Base-by-base conservation (phyloP, 2,113 vertebrate genomes). In the Rhynchomys soricoides region DNA sequence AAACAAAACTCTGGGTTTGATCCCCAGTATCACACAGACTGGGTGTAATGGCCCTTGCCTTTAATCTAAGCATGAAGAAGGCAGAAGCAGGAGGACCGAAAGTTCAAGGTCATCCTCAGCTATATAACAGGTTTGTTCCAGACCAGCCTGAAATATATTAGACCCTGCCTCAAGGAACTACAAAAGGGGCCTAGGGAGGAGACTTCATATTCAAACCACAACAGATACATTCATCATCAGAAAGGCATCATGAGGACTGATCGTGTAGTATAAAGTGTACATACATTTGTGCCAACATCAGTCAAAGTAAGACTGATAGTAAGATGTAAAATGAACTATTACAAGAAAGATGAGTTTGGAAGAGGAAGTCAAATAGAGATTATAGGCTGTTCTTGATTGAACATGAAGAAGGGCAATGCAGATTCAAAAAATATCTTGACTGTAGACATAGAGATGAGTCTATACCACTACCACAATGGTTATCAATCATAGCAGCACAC, bases 361-460 rank as follows among this genome's bases (percentile, higher is more conserved):
- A 94, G 90, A 94, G 45, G 9, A 93, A 97, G 17, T 26, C 55
- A 64, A 52, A 73, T 17, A 91, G 57, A 88, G 96, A 95, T 81
- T 77, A 57, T 26, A 81, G 43, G 50, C 52, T 26, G 10, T n/a
- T 26, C 62, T 71, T 96, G 79, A 86, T 94, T 68, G 52, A 77
- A 57, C 17, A 77, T 71, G 40, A 78, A 75, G 37, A 71, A 93
- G 29, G 22, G 43, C 31, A 37, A 68, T 31, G n/a, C 50, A 66
- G 64, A 77, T 86, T 50, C 43, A n/a, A 73, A 79, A 43, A 89
- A 40, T 26, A 81, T 24, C 3, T 74, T 24, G 52, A 45, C 79
- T 31, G 45, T 82, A 86, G 62, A 59, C 1, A 64, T 19, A 31
- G 75, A 90, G 71, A 71, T 13, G 22, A 43, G 82, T 52, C 82